Evolutionary conservation across 2,888 invertebrate species (phyloP).

Genomic region (Chaetoderma sp.): DNA sequence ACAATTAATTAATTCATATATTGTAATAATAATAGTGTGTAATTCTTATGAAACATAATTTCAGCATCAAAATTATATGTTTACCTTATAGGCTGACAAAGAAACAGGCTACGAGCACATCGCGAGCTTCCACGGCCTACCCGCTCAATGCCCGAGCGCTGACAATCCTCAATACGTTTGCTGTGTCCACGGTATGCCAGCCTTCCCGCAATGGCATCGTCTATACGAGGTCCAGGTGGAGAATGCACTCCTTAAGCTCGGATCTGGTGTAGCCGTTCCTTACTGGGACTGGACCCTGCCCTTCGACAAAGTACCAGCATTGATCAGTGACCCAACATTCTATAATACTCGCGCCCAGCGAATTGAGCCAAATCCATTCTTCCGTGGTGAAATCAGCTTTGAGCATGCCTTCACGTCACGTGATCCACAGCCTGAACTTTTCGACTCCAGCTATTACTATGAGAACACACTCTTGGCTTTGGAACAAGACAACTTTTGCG

Average conservation of each 20-base stretch:
- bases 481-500: constrained; percentile 22
- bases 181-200: constrained; percentile 34
- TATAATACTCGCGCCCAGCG: constrained; percentile 24
- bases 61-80: too few species aligned
- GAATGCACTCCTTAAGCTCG: constrained; percentile 29
- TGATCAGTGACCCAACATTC: constrained; percentile 27
- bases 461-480: constrained; percentile 20
- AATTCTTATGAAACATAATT: too few species aligned
- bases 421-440: constrained; percentile 12
- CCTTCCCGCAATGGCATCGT: constrained; percentile 39
- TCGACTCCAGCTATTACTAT: constrained; percentile 13
- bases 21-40: too few species aligned
- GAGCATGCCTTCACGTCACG: constrained; percentile 17
- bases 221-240: constrained; percentile 35
- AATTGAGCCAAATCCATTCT: constrained; percentile 33
- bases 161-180: constrained; percentile 23
- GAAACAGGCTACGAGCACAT: constrained; percentile 33
- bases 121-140: constrained; percentile 39
- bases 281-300: constrained; percentile 37
- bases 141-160: constrained; percentile 29
- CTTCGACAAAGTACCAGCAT: constrained; percentile 20
- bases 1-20: too few species aligned
- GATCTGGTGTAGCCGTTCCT: constrained; percentile 35
- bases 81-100: too few species aligned
- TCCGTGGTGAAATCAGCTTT: constrained; percentile 20